Evolutionary conservation across 1,140 invertebrate species (phyloP).

Genomic region (Cydia splendana): DNA sequence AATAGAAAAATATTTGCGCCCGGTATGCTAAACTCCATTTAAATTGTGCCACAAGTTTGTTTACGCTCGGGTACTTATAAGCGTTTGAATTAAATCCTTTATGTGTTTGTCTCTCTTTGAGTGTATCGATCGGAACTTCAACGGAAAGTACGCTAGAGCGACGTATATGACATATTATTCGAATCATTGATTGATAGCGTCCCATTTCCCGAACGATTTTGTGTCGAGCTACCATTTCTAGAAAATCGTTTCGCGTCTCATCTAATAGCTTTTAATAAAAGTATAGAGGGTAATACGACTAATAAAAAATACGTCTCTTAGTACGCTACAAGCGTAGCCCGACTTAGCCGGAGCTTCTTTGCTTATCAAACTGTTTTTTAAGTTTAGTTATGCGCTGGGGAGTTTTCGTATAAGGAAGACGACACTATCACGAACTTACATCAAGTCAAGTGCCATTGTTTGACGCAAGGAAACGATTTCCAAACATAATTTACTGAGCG

Average conservation of each 20-base stretch:
- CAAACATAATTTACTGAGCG: constrained; percentile 13
- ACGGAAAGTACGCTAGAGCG: background rate
- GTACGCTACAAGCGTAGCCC: constrained; percentile 15
- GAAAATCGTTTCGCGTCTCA: constrained; percentile 8
- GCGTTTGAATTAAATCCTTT: background rate
- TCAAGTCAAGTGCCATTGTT: constrained; percentile 5
- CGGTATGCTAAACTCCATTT: background rate
- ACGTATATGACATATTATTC: constrained; percentile 52
- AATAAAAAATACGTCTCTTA: constrained; percentile 12
- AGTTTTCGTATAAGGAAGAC: background rate
- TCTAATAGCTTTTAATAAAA: constrained; percentile 11
- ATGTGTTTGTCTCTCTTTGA: background rate
- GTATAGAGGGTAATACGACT: background rate
- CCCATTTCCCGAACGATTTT: constrained; percentile 51
- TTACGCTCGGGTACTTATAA: background rate
- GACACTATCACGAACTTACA: background rate
- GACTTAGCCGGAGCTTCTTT: constrained; percentile 19
- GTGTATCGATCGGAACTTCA: background rate
- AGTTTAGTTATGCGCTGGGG: background rate
- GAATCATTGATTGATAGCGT: constrained; percentile 53
- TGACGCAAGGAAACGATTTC: background rate
- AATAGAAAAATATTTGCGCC: too few species aligned
- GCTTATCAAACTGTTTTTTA: constrained; percentile 14
- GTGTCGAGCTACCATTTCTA: constrained; percentile 45
- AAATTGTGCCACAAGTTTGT: background rate